Conservation (phyloP, 2,888 invertebrate genomes). For the Callinectes sapidus region DNA sequence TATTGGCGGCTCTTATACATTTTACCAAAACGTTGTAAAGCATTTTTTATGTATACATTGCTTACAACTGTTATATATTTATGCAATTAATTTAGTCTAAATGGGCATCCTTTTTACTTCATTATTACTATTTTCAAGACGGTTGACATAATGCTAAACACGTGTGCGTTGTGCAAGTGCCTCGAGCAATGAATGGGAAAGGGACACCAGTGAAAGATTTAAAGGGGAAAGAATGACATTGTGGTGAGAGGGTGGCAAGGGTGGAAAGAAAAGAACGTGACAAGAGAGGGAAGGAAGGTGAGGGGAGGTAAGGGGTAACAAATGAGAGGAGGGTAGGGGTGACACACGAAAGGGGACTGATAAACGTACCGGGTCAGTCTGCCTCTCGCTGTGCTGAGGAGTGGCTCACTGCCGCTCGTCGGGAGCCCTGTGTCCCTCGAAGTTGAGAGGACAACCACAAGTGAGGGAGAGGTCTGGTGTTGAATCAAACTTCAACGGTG, state of each 20-base stretch:
- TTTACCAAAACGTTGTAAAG: background rate
- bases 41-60: background rate
- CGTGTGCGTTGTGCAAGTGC: background rate
- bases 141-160: background rate
- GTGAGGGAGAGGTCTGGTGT: background rate
- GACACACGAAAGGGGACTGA: constrained; percentile 10
- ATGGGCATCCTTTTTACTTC: too few relatives aligned
- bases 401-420: background rate
- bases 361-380: constrained; percentile 13
- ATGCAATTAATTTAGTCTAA: background rate
- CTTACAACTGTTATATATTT: background rate
- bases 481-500: background rate
- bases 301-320: constrained; percentile 13
- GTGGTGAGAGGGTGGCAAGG: background rate
- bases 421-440: background rate
- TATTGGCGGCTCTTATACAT: background rate
- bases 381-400: background rate
- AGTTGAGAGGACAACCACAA: background rate
- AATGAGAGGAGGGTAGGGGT: background rate
- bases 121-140: background rate
- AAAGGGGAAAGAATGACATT: background rate
- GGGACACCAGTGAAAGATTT: background rate
- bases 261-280: background rate
- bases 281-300: background rate
- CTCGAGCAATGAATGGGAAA: background rate